Evolutionary conservation across 2,797 vertebrate species (phyloP), one percentile per base, ranked within the genome.

Genomic region (Acipenser transmontanus): DNA sequence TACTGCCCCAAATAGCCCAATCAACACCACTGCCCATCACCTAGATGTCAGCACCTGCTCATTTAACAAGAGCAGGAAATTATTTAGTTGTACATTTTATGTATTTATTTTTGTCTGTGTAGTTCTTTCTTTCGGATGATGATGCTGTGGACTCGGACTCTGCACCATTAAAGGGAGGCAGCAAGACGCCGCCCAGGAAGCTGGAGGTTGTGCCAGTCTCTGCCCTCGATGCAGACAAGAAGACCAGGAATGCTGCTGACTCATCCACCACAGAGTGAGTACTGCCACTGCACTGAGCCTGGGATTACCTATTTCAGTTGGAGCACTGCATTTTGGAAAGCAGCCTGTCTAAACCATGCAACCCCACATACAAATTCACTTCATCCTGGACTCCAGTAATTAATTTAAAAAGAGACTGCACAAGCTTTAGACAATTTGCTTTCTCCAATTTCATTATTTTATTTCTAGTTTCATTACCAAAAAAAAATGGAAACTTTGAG

Each of bases 51-150:
- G 34, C 34, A 34, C 34, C 34, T 34, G 34, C 34, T 34, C 61
- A 7, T 1, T 1, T 7, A 17, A 34, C 34, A 34, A 10, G 34
- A 47, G 10, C 6, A 20, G 9, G 47, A 48, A 0, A 7, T 10
- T 10, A 34, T 66, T 50, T 63, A 34, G 34, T 34, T 7, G 9
- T 2, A 49, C 56, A n/a, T 20, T 14, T 70, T 48, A 63, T 7
- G 47, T 0, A 66, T 34, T 34, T 47, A 20, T 57, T 7, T 66
- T 60, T 49, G 17, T 48, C 51, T 68, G 13, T 49, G 1, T 72
- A 91, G 90, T 91, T 91, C 71, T 91, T 91, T 17, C 49, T 91
- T 56, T 89, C 85, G 0, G 86, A 88, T 20, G 89, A 91, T 7
- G 89, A 91, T 62, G 63, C 72, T 12, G 52, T n/a, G 8, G 52